Evolutionary conservation across 2,797 vertebrate species (phyloP), one percentile per base, ranked within the genome.

Genomic region (Prionace glauca): DNA sequence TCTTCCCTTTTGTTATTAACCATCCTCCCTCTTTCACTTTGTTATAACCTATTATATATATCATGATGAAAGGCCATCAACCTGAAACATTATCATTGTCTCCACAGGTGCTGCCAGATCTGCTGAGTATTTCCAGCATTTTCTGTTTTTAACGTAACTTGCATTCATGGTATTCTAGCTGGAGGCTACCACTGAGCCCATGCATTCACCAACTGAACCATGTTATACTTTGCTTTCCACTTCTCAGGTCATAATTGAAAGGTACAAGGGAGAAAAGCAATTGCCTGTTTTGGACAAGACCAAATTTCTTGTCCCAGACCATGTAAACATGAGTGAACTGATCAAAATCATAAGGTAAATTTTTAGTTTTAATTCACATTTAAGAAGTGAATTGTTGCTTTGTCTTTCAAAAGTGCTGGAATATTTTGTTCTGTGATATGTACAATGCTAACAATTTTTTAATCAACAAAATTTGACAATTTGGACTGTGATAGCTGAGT

Each of bases 201-300:
- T 8, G 7, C 62, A 65, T 12, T n/a, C 2, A 10, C 2, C 10
- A 12, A 67, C 1, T 92, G 24, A 36, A 67, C 14, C 50, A 24
- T 72, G 8, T 18, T 77, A 45, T 74, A 16, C 24, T 20, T 95
- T 50, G 29, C 32, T 29, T 92, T 92, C 22, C 45, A 18, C 18
- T 90, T 95, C 84, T 41, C 95, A 99, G 99, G 99, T 99, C 96
- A 99, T 99, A 96, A 99, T 99, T 96, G 99, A 99, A 96, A 96
- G 99, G 95, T 99, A 99, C 96, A 99, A 99, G 97, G 99, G 99
- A 67, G 99, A 99, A 97, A 99, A 99, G 97, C 99, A 99, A 97
- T 98, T 99, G 86, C 99, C 99, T 41, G 98, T 99, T 95, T 97
- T 99, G 98, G 98, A 99, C 96, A 99, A 99, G 97, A 99, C 98